Conservation (phyloP, 2,113 vertebrate genomes). For the Tetraodon nigroviridis region DNA sequence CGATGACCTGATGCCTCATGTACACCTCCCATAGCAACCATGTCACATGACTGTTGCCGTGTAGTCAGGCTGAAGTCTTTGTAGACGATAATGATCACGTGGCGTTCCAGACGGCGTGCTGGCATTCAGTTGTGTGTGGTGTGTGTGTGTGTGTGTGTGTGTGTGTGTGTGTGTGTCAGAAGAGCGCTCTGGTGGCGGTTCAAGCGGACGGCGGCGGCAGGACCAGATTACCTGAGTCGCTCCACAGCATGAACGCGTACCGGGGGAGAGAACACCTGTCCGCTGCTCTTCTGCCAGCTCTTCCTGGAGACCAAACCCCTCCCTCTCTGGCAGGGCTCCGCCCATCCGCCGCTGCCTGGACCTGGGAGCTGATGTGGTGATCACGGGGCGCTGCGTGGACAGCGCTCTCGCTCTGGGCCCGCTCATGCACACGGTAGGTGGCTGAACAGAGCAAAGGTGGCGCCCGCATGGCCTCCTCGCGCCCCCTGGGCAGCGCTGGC, state of each 20-base stretch:
- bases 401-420: constrained; percentile 82
- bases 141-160: too few species aligned
- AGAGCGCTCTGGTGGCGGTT: constrained; percentile 65
- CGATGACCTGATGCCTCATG: constrained; percentile 83
- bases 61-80: too few species aligned
- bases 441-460: too few species aligned
- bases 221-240: constrained; percentile 69
- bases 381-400: constrained; percentile 83
- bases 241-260: constrained; percentile 85
- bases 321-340: constrained; percentile 65
- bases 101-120: too few species aligned
- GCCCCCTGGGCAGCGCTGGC: too few species aligned
- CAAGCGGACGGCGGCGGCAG: constrained; percentile 64
- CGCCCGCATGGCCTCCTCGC: too few species aligned
- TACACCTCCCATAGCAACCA: constrained; percentile 29
- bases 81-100: too few species aligned
- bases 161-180: constrained; percentile 69
- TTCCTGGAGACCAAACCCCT: not conserved
- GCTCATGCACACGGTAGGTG: constrained; percentile 80
- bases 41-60: not conserved
- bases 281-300: not conserved
- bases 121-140: too few species aligned
- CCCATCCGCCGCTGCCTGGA: constrained; percentile 83
- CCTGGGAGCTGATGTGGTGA: constrained; percentile 81
- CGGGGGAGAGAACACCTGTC: constrained; percentile 71